Evolutionary conservation across 2,888 invertebrate genomes (phyloP), one percentile per base, ranked within the genome.

Genomic region (Oscheius sp.): DNA sequence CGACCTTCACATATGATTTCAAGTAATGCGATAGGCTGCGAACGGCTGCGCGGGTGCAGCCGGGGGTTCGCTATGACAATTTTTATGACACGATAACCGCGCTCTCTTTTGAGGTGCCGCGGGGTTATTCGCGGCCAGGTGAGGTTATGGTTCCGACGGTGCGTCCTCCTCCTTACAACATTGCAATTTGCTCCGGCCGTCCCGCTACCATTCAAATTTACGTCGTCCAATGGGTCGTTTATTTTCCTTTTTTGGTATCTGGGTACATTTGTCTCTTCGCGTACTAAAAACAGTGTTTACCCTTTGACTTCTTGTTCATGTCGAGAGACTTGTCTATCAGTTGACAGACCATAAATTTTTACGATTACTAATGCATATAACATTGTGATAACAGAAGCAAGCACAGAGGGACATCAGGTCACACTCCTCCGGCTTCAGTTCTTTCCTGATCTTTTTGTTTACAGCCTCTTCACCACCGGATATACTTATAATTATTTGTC

Each of bases 61-160:
- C 66, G 66, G 66, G 61, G 29, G 43, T 25, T 43, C 55, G 41
- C 55, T n/a, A n/a, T n/a, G n/a, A n/a, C n/a, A n/a, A n/a, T n/a
- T n/a, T 69, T 69, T 69, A 69, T 56, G 69, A 69, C 69, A 69
- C 69, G 69, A 69, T 69, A 69, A 69, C 69, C 69, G 69, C 55
- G 53, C 55, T n/a, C 55, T 69, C 56, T 56, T 69, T 69, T 69
- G 69, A 69, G 56, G 69, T 69, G 56, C 69, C 69, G 69, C 69
- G 53, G 56, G 35, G 53, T 69, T 55, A 55, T 69, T 56, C 69
- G 53, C 56, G 56, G 56, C 69, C 69, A 69, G 69, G 69, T 69
- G 69, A 69, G 69, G 69, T 69, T 69, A 69, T 69, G 56, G 69
- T 69, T 69, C 69, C 69, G 69, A 35, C 66, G 49, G 66, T 66